Conservation (phyloP, 2,113 vertebrate species). For the Oryzias woworae region DNA sequence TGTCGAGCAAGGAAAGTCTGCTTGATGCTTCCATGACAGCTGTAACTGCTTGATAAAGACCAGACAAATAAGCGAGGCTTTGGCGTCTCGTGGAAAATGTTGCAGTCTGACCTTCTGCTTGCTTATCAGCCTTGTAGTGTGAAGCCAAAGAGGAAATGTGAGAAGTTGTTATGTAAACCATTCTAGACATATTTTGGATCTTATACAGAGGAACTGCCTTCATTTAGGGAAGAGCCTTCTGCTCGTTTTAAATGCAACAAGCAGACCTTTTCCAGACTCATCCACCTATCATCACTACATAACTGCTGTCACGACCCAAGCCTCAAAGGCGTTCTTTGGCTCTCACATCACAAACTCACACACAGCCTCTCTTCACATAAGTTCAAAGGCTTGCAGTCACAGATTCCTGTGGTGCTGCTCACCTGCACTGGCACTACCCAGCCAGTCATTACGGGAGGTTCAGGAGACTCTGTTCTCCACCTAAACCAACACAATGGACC, state of each 20-base stretch:
- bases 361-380: constrained; percentile 5
- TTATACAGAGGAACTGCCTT: neutral
- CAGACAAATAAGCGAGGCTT: neutral
- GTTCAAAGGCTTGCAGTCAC: constrained; percentile 65
- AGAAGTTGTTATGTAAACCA: neutral
- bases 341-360: constrained; percentile 1
- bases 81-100: neutral
- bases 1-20: neutral
- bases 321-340: constrained; percentile 6
- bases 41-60: constrained; percentile 1
- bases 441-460: constrained; percentile 62
- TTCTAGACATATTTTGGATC: constrained; percentile 1
- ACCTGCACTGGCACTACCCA: constrained; percentile 63
- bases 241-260: constrained; percentile 9
- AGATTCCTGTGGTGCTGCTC: constrained; percentile 60
- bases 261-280: constrained; percentile 14
- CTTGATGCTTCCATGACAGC: neutral
- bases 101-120: neutral
- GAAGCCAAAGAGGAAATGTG: neutral
- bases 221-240: neutral
- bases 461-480: constrained; percentile 52
- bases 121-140: neutral
- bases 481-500: constrained; percentile 71
- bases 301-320: constrained; percentile 9
- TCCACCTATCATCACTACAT: constrained; percentile 16